Conservation (phyloP, 2,797 vertebrate species). For the Pempheris klunzingeri region DNA sequence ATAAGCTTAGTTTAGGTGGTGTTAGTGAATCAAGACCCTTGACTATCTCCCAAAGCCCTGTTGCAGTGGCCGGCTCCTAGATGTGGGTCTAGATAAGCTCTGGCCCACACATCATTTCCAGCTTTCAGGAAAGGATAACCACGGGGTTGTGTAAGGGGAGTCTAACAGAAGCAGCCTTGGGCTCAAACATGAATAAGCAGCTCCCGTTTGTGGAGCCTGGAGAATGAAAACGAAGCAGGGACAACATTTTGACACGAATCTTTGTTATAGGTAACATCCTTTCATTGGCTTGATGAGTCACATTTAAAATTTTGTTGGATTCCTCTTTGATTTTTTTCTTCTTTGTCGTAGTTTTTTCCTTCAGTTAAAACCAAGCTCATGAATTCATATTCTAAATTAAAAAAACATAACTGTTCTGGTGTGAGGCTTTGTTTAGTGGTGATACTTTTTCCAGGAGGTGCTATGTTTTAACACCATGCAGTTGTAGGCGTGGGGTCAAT, state of each 20-base stretch:
- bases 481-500: neutral
- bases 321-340: neutral
- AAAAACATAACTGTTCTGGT: neutral
- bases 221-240: neutral
- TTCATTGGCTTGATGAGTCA: neutral
- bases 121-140: conserved; percentile 57
- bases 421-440: neutral
- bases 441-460: neutral
- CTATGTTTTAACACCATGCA: neutral
- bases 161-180: conserved; percentile 26
- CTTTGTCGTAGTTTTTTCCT: neutral
- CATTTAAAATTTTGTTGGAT: neutral
- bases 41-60: conserved; percentile 70
- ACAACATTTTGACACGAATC: neutral
- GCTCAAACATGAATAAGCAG: conserved; percentile 33
- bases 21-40: conserved; percentile 75
- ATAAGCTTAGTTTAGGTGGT: conserved; percentile 72
- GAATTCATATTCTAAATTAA: neutral
- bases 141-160: conserved; percentile 27
- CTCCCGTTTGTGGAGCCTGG: conserved; percentile 28
- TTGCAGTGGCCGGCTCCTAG: conserved; percentile 61
- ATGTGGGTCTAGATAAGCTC: conserved; percentile 66
- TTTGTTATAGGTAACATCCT: neutral
- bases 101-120: conserved; percentile 57
- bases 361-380: neutral